Percentiles rank a stretch among this genome's conserved stretches.
Evolutionary conservation across 2,113 vertebrate genomes (phyloP).

Genomic region (Todiramphus saurophagus): DNA sequence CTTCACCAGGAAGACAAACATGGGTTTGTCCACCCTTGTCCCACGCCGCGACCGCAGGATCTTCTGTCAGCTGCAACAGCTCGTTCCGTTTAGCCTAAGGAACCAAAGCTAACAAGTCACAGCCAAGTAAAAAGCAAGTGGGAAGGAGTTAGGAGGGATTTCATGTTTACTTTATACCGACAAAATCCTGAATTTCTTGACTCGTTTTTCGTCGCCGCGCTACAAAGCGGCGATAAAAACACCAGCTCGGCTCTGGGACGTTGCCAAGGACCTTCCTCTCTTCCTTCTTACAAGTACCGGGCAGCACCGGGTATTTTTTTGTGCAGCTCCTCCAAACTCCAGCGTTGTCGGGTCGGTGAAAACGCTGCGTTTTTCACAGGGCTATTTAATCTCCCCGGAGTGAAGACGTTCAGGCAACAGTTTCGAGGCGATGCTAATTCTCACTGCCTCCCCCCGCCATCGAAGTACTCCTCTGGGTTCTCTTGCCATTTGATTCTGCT

Average conservation of each 20-base stretch:
- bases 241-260: neutral
- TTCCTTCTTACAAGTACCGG: neutral
- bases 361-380: neutral
- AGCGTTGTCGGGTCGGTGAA: neutral
- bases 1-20: neutral
- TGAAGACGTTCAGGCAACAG: neutral
- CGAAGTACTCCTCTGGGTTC: neutral
- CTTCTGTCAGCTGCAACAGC: neutral
- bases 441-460: rapidly evolving
- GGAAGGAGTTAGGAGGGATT: neutral
- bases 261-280: neutral
- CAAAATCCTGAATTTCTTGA: neutral
- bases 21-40: neutral
- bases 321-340: neutral
- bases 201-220: neutral
- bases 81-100: neutral
- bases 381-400: neutral
- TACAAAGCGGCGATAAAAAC: neutral
- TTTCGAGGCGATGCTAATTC: neutral
- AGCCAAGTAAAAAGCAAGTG: neutral
- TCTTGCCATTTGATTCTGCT: neutral
- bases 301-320: neutral
- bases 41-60: rapidly evolving
- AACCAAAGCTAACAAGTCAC: neutral
- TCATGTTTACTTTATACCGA: neutral